Percentiles rank a stretch among this genome's conserved stretches.
Conservation (phyloP, 1,140 invertebrate genomes). For the Cydia splendana region DNA sequence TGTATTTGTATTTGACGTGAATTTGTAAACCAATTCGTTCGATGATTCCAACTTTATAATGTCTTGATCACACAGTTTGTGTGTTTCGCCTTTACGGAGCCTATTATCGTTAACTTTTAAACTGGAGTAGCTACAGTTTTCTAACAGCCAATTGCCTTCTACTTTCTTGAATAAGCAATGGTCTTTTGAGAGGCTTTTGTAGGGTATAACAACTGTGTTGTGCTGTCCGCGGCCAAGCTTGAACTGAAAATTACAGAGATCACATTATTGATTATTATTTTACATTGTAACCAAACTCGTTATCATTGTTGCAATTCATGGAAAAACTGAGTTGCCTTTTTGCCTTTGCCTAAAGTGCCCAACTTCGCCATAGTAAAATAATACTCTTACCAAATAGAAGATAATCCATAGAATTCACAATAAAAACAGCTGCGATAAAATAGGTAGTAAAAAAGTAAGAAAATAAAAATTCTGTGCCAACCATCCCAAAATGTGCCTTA, state of each 20-base stretch:
- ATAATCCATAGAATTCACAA: no score
- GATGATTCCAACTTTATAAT: slow-evolving; percentile 73
- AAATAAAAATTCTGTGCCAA: no score
- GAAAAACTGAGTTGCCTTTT: no score
- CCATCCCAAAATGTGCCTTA: no score
- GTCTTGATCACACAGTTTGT: slow-evolving; percentile 69
- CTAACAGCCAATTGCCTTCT: slow-evolving; percentile 56
- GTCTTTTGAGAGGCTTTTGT: slow-evolving; percentile 75
- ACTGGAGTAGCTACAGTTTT: slow-evolving; percentile 76
- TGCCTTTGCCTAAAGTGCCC: no score
- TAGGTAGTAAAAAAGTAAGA: no score
- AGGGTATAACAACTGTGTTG: slow-evolving; percentile 74
- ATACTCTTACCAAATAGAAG: no score
- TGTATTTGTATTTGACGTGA: slow-evolving; percentile 47
- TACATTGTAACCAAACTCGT: no score
- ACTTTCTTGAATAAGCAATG: slow-evolving; percentile 76
- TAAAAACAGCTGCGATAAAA: no score
- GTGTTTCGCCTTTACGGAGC: slow-evolving; percentile 58
- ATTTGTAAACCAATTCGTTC: slow-evolving; percentile 75
- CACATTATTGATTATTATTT: no score
- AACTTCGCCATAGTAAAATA: no score
- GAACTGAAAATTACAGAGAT: slow-evolving; percentile 68
- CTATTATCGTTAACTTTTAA: slow-evolving; percentile 74
- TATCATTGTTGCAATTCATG: no score
- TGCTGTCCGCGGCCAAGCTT: slow-evolving; percentile 74